Conservation (phyloP, 1,140 invertebrate genomes). For the Drosophila suzukii region DNA sequence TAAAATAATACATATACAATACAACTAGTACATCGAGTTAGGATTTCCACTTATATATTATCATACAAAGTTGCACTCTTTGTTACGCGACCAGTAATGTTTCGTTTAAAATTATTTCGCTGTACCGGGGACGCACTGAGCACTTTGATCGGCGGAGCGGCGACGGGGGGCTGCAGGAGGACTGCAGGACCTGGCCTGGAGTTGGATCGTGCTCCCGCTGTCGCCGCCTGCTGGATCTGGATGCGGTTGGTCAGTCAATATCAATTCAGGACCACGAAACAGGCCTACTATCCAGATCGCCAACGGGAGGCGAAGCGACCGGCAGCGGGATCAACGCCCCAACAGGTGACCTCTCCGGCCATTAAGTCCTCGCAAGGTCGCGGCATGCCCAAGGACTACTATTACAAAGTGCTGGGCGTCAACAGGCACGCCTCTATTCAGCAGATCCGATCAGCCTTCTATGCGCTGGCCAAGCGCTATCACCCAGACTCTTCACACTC, state of each 20-base stretch:
- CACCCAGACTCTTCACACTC: conserved; percentile 89
- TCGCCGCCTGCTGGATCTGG: conserved; percentile 19
- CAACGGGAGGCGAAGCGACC: conserved; percentile 47
- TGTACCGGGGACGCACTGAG: conserved; percentile 8
- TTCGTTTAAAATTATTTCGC: conserved; percentile 50
- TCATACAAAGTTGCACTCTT: conserved; percentile 7
- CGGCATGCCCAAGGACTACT: conserved; percentile 90
- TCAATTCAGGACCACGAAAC: conserved; percentile 62
- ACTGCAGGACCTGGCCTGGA: background rate
- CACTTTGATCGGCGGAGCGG: background rate
- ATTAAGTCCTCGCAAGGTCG: conserved; percentile 38
- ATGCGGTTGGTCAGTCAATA: conserved; percentile 59
- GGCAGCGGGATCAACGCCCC: conserved; percentile 2
- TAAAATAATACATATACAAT: background rate
- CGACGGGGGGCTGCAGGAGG: background rate
- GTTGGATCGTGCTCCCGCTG: background rate
- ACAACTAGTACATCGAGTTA: conserved; percentile 5
- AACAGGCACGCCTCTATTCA: conserved; percentile 89
- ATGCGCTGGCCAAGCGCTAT: conserved; percentile 90
- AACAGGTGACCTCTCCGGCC: conserved; percentile 3
- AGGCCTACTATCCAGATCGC: conserved; percentile 71
- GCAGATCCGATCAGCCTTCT: conserved; percentile 93
- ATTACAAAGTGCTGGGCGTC: conserved; percentile 94
- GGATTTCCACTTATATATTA: conserved; percentile 21
- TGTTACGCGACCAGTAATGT: conserved; percentile 38